phyloP scores from a whole-genome alignment of 2,113 vertebrate genomes.

The Gymnorhina tibicen region DNA sequence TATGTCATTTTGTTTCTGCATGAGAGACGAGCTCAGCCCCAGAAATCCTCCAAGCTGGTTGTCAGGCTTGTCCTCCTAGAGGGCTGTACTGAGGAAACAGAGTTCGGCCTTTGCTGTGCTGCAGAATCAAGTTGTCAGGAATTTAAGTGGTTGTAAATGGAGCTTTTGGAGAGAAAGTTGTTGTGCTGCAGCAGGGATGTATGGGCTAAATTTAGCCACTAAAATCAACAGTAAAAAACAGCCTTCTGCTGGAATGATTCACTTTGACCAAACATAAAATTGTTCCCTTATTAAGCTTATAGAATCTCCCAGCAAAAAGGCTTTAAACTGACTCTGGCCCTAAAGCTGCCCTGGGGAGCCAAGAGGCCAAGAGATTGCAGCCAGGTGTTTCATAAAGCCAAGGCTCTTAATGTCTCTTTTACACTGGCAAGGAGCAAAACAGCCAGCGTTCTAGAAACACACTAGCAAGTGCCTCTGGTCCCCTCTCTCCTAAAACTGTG shows the following conservation, averaged over 20 bases:
- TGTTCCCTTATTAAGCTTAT: background rate
- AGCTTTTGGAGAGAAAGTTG: background rate
- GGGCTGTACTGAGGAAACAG: background rate
- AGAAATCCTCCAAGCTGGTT: background rate
- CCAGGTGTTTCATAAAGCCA: background rate
- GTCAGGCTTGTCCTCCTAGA: background rate
- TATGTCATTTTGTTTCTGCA: background rate
- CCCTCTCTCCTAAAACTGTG: background rate
- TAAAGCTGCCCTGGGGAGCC: background rate
- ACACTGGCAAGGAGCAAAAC: background rate
- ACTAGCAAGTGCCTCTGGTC: background rate
- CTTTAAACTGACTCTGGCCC: background rate
- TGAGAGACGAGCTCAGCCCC: background rate
- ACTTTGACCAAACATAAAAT: background rate
- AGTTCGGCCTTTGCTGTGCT: fast-evolving
- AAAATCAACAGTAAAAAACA: slow-evolving; percentile 3
- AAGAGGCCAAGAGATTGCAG: background rate
- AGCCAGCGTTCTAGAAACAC: background rate
- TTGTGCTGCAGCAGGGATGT: background rate
- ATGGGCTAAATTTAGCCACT: background rate
- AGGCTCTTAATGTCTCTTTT: background rate
- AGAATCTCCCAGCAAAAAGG: background rate
- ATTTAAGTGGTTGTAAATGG: background rate
- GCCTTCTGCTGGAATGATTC: background rate
- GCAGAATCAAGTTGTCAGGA: background rate